Conservation (phyloP, 2,888 invertebrate genomes). For the Coleophora deauratella region DNA sequence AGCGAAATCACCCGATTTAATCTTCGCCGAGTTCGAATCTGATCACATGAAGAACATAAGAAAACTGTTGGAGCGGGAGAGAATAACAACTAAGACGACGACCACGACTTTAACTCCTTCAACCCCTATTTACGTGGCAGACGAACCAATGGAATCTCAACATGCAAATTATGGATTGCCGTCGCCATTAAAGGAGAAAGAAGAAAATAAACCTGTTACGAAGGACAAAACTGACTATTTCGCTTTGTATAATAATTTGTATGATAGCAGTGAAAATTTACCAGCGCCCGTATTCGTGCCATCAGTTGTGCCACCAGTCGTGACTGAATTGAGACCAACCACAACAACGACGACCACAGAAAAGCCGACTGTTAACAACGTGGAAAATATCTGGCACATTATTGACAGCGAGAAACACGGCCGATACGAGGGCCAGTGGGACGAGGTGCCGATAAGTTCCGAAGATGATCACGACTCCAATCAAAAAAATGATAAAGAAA, state of each 20-base stretch:
- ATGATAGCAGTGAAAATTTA: conserved; percentile 25
- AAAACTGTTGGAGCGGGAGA: conserved; percentile 54
- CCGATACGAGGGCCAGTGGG: conserved; percentile 44
- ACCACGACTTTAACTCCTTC: conserved; percentile 26
- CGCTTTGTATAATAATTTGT: conserved; percentile 43
- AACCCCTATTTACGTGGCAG: conserved; percentile 51
- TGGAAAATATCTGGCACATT: conserved; percentile 64
- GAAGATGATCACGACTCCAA: conserved; percentile 18
- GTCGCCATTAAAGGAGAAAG: conserved; percentile 13
- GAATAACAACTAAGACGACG: conserved; percentile 26
- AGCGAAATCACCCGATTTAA: conserved; percentile 54
- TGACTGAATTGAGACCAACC: conserved; percentile 19
- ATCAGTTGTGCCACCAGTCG: conserved; percentile 17
- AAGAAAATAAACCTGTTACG: conserved; percentile 19
- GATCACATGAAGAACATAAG: conserved; percentile 48
- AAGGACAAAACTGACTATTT: conserved; percentile 45
- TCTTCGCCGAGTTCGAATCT: conserved; percentile 65
- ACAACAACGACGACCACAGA: conserved; percentile 32
- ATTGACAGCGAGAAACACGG: conserved; percentile 57
- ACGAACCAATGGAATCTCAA: conserved; percentile 28
- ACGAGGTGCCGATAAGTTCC: conserved; percentile 37
- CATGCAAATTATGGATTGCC: conserved; percentile 31
- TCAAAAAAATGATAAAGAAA: conserved; percentile 10
- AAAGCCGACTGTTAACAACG: conserved; percentile 30
- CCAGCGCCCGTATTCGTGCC: conserved; percentile 38